Evolutionary conservation across 2,888 invertebrate genomes (phyloP).

Genomic region (Cephus runcator): DNA sequence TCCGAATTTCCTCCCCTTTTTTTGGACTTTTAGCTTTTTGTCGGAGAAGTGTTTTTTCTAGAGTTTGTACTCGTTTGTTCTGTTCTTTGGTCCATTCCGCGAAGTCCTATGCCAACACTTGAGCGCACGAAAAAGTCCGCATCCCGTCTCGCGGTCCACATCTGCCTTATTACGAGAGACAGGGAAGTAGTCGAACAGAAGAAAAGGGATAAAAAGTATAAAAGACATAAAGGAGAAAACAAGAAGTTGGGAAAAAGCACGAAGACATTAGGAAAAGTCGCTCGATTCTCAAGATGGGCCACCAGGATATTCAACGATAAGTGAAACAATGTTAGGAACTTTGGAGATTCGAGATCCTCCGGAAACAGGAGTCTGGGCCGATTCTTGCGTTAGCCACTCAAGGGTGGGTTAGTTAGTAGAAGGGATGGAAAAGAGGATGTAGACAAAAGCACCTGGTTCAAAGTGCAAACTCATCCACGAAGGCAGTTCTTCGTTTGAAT

Average conservation of each 20-base stretch:
- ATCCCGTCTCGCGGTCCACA: neutral
- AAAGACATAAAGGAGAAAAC: constrained; percentile 5
- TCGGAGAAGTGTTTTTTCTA: neutral
- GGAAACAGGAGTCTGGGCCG: neutral
- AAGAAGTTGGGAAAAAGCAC: constrained; percentile 11
- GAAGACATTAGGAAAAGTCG: constrained; percentile 1
- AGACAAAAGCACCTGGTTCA: constrained; percentile 6
- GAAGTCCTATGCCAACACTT: neutral
- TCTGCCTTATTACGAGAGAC: neutral
- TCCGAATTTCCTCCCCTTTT: neutral
- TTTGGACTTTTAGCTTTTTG: neutral
- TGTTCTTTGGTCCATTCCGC: neutral
- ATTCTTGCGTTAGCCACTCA: neutral
- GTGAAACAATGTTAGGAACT: neutral
- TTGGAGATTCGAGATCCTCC: neutral
- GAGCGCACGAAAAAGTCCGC: neutral
- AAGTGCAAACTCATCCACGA: neutral
- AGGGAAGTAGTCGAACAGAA: neutral
- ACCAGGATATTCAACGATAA: neutral
- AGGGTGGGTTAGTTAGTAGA: constrained; percentile 9
- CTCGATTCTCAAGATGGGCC: neutral
- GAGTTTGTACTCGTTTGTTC: neutral
- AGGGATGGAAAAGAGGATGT: constrained; percentile 22
- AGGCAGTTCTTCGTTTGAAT: neutral
- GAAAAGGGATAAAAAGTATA: neutral